Conservation (phyloP, 2,888 invertebrate species). For the Nipponacmea schrenckii region DNA sequence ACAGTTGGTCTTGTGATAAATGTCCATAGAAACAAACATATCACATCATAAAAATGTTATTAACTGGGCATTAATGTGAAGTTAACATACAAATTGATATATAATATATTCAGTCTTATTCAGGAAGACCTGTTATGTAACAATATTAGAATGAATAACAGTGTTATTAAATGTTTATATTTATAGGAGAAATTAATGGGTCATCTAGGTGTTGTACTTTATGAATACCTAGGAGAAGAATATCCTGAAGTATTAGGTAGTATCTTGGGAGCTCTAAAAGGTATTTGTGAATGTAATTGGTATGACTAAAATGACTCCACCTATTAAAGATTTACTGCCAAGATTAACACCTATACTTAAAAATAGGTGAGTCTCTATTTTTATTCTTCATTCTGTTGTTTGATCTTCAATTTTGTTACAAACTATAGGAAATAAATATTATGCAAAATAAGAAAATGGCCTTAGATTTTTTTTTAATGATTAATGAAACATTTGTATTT, state of each 20-base stretch:
- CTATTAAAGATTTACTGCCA: constrained; percentile 97
- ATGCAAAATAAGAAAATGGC: too few relatives aligned
- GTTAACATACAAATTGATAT: too few relatives aligned
- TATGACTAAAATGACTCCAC: constrained; percentile 99
- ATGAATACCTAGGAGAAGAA: constrained; percentile 99
- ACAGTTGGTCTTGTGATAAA: too few relatives aligned
- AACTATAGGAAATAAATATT: too few relatives aligned
- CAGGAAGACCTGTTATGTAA: too few relatives aligned
- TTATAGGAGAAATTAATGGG: constrained; percentile 96
- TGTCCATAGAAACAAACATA: too few relatives aligned
- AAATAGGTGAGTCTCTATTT: constrained; percentile 82
- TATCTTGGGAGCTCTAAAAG: constrained; percentile 97
- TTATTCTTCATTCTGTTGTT: neutral
- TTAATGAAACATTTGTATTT: constrained; percentile 21
- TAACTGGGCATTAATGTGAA: too few relatives aligned
- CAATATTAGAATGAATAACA: too few relatives aligned
- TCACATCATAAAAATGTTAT: too few relatives aligned
- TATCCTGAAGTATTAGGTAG: constrained; percentile 99
- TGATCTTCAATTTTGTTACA: neutral
- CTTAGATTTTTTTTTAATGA: too few relatives aligned
- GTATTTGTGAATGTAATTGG: constrained; percentile 99
- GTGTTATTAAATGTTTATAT: neutral
- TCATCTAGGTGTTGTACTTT: constrained; percentile 97
- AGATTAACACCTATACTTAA: constrained; percentile 97
- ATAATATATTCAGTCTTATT: too few relatives aligned